Conservation (phyloP, 2,888 invertebrate genomes). For the Parnassius orleans region DNA sequence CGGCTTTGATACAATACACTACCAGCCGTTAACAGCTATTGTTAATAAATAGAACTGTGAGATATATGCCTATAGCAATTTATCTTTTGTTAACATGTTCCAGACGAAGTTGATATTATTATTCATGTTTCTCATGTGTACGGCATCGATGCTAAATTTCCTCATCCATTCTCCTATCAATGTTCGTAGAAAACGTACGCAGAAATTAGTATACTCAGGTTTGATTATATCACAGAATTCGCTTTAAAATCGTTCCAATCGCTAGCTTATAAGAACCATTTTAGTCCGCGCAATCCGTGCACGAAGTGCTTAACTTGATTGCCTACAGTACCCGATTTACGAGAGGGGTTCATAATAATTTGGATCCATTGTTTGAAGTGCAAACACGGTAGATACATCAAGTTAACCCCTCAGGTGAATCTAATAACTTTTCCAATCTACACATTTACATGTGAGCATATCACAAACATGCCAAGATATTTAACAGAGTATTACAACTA, state of each 20-base stretch:
- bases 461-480: no score
- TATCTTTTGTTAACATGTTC: not conserved
- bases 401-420: conserved; percentile 67
- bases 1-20: no score
- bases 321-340: conserved; percentile 22
- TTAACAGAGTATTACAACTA: no score
- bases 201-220: conserved; percentile 12
- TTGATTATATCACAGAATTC: conserved; percentile 1
- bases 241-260: conserved; percentile 1
- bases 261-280: conserved; percentile 6
- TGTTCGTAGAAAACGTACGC: conserved; percentile 13
- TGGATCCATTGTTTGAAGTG: conserved; percentile 63
- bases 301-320: conserved; percentile 16
- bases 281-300: not conserved
- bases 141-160: conserved; percentile 26
- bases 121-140: conserved; percentile 23
- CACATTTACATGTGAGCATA: conserved; percentile 7
- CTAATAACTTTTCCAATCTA: conserved; percentile 55
- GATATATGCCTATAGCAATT: not conserved
- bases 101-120: conserved; percentile 24
- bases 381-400: conserved; percentile 49
- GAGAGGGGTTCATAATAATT: conserved; percentile 57
- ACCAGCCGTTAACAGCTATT: no score
- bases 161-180: conserved; percentile 26
- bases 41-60: not conserved